A percentile compares a stretch with the other conserved stretches of the same genome.
phyloP scores from a whole-genome alignment of 1,140 invertebrate genomes.

The Temnothorax longispinosus region DNA sequence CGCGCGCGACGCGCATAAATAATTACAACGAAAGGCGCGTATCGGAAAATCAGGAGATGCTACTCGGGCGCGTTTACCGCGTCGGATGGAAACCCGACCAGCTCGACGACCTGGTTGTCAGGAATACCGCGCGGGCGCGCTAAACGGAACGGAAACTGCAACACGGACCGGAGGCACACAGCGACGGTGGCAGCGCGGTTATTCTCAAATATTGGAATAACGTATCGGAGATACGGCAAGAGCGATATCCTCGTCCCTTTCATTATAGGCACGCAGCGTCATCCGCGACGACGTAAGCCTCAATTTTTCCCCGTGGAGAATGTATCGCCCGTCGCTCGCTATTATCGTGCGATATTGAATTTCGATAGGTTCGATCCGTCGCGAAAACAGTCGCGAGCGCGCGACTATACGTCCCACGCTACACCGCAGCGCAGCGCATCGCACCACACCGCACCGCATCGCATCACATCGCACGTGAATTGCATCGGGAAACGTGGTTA shows the following conservation, averaged over 20 bases:
- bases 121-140: constrained; percentile 18
- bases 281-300: constrained; percentile 41
- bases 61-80: constrained; percentile 15
- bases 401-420: not conserved
- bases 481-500: constrained; percentile 48
- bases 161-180: constrained; percentile 38
- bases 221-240: constrained; percentile 29
- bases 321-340: not conserved
- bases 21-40: constrained; percentile 7
- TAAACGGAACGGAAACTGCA: constrained; percentile 70
- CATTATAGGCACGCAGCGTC: constrained; percentile 38
- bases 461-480: constrained; percentile 25
- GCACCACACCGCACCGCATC: not conserved
- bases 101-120: constrained; percentile 51
- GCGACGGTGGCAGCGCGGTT: constrained; percentile 32
- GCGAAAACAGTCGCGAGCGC: constrained; percentile 1
- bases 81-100: constrained; percentile 43
- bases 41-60: constrained; percentile 25
- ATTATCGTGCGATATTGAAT: constrained; percentile 57
- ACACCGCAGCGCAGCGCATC: no score
- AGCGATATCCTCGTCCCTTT: constrained; percentile 18
- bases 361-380: constrained; percentile 41
- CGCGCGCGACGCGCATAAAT: constrained; percentile 17
- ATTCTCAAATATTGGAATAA: constrained; percentile 64
- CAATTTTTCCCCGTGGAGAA: constrained; percentile 38